Evolutionary conservation across 2,113 vertebrate species (phyloP), one percentile per base, ranked within the genome.

Genomic region (Beaufortia kweichowensis): DNA sequence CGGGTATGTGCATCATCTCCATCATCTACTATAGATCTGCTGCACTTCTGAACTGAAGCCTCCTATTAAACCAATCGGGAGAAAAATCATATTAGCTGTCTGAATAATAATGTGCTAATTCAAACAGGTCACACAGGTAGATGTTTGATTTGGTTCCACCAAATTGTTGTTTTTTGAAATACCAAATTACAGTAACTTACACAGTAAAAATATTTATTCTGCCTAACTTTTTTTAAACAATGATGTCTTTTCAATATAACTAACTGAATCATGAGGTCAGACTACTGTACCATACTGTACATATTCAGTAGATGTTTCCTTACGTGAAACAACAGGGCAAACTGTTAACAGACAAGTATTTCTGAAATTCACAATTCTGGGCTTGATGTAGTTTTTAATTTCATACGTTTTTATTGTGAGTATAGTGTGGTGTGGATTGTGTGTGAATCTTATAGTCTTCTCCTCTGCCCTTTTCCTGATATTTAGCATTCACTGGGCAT

Each of bases 401-500:
- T n/a, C n/a, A n/a, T n/a, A n/a, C n/a, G n/a, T n/a, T n/a, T 6
- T 19, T 50, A 15, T 3, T 43, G 41, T 43, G 14, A 43, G 14
- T 2, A 1, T 11, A 14, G 10, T 43, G 10, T 39, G 10, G 35
- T 39, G 35, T 70, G 3, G 7, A 66, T 3, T 28, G 41, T 17
- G 43, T 23, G 11, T 7, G 65, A 55, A 24, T 79, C 75, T 79
- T 76, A 15, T 33, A 24, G 46, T 46, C 43, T 48, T 19, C 43
- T 57, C 77, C 75, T 28, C 23, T 82, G 78, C 82, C 82, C 81
- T 88, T 87, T 83, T 66, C 15, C 53, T 28, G 29, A 64, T 84
- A 82, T 65, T 90, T 86, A 75, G 79, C 85, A 88, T 88, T 85
- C 86, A 59, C 6, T 41, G 33, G 41, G 55, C 53, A 71, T 71